Conservation (phyloP, 2,113 vertebrate genomes). For the Gambusia affinis region DNA sequence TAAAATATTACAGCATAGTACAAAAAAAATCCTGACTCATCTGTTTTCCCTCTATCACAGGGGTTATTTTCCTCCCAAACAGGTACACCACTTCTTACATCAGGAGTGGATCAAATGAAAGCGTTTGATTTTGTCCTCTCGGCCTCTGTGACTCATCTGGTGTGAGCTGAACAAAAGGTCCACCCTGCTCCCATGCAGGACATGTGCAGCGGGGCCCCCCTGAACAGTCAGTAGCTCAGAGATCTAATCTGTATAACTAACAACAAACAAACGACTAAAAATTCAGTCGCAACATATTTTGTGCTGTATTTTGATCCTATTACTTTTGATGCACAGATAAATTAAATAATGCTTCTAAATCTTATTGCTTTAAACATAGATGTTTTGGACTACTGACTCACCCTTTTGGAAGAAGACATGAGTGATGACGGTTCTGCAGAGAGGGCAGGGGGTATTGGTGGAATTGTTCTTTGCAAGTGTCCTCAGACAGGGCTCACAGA, state of each 20-base stretch:
- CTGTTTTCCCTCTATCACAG: background rate
- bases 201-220: constrained; percentile 64
- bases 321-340: background rate
- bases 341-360: background rate
- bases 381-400: constrained; percentile 60
- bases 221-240: constrained; percentile 37
- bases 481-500: constrained; percentile 96
- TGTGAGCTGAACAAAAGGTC: constrained; percentile 57
- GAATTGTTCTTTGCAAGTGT: constrained; percentile 94
- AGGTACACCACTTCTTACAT: background rate
- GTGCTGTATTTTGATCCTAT: background rate
- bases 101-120: constrained; percentile 17
- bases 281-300: constrained; percentile 5
- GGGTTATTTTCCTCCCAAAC: background rate
- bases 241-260: constrained; percentile 28
- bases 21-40: background rate
- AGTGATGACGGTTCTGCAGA: constrained; percentile 91
- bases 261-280: constrained; percentile 15
- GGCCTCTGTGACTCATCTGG: constrained; percentile 67
- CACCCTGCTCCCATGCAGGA: constrained; percentile 53
- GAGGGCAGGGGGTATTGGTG: constrained; percentile 89
- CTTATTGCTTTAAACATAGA: background rate
- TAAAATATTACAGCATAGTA: no score
- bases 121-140: constrained; percentile 39
- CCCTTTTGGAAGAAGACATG: constrained; percentile 96